These are phyloP conservation scores for Nematostella vectensis DNA, from an alignment of 92 coral and sea anemone genomes.

Conservation along the genomic window DNA sequence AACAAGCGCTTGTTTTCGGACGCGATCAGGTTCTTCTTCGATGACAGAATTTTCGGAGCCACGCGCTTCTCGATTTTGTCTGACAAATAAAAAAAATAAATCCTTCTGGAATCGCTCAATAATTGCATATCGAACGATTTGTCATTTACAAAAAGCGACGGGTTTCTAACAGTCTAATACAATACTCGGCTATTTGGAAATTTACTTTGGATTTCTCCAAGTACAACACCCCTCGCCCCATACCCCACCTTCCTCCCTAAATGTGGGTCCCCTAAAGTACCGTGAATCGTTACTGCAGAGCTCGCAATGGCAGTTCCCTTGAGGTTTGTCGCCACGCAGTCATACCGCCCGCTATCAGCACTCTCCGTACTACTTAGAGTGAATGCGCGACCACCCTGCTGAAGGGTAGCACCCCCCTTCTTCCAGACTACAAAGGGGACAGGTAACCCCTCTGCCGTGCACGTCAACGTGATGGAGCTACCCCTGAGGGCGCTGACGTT, in stretches of 20 bases:
- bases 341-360: conserved; percentile 34
- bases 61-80: conserved; percentile 10
- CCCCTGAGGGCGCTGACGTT: conserved; percentile 44
- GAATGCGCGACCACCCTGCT: conserved; percentile 6
- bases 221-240: no score
- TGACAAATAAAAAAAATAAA: background rate
- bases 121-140: no score
- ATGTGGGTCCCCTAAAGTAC: conserved; percentile 9
- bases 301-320: conserved; percentile 32
- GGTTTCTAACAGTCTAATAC: no score
- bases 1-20: conserved; percentile 27
- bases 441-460: conserved; percentile 60
- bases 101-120: no score
- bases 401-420: conserved; percentile 23
- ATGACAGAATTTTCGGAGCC: conserved; percentile 21
- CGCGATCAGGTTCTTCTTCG: conserved; percentile 19
- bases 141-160: no score
- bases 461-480: conserved; percentile 51
- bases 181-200: no score
- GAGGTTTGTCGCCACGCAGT: conserved; percentile 62
- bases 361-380: conserved; percentile 11
- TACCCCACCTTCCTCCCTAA: no score
- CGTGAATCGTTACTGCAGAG: conserved; percentile 38
- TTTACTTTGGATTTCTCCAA: no score
- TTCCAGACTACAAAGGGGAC: conserved; percentile 49